Conservation (phyloP, 2,888 invertebrate genomes). For the Bursaphelenchus okinawaensis region DNA sequence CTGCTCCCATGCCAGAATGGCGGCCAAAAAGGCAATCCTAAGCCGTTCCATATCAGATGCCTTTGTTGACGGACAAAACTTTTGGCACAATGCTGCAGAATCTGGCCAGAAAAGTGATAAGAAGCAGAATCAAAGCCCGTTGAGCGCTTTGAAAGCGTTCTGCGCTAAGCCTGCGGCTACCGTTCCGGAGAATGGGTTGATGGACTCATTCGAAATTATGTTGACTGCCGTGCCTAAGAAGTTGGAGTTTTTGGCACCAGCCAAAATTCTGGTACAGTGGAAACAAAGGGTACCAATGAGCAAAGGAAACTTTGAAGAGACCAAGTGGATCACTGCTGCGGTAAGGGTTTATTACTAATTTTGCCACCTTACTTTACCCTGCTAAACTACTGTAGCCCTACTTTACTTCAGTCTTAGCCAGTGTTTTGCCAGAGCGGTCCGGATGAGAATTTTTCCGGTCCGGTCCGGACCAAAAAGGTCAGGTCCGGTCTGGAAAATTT, state of each 20-base stretch:
- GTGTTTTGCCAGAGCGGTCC: too few species aligned
- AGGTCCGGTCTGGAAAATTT: too few species aligned
- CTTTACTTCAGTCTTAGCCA: background rate
- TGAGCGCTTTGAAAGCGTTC: slow-evolving; percentile 35
- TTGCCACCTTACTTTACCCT: background rate
- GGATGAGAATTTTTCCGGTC: too few species aligned
- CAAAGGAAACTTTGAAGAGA: slow-evolving; percentile 28
- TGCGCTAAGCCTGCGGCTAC: slow-evolving; percentile 40
- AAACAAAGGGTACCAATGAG: slow-evolving; percentile 17
- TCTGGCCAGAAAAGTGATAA: background rate
- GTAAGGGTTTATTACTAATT: slow-evolving; percentile 27
- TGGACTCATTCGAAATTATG: slow-evolving; percentile 32
- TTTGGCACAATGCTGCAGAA: slow-evolving; percentile 19
- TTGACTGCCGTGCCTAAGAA: slow-evolving; percentile 20
- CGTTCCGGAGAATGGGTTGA: slow-evolving; percentile 20
- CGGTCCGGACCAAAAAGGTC: too few species aligned
- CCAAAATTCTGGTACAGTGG: slow-evolving; percentile 22
- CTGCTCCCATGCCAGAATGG: slow-evolving; percentile 31
- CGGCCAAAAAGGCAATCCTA: slow-evolving; percentile 19
- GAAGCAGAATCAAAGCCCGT: slow-evolving; percentile 25
- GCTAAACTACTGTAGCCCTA: background rate
- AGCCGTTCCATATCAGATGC: slow-evolving; percentile 21
- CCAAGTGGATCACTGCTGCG: slow-evolving; percentile 53
- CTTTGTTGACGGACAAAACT: slow-evolving; percentile 24
- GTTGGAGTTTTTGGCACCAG: slow-evolving; percentile 21